These are phyloP conservation scores for Spatulosminthurus flaviceps DNA, from an alignment of 2,888 invertebrate species.

Conservation along the genomic window DNA sequence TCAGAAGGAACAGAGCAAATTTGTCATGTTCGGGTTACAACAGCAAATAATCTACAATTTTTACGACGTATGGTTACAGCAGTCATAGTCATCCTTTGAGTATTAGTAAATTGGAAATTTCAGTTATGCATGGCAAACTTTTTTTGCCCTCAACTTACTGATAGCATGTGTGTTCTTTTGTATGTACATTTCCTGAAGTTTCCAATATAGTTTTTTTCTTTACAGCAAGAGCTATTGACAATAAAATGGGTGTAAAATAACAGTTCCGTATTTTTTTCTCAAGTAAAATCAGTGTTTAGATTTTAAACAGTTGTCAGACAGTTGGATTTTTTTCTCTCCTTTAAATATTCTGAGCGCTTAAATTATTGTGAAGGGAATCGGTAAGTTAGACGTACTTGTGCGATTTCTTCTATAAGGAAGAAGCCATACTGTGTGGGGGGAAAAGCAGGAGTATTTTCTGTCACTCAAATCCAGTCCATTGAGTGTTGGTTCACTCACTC, in stretches of 20 bases:
- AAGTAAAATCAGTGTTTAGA: constrained; percentile 6
- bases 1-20: background rate
- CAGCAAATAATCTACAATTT: background rate
- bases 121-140: background rate
- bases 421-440: background rate
- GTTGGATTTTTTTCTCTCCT: background rate
- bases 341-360: background rate
- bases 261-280: background rate
- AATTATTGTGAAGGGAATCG: background rate
- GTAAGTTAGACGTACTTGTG: background rate
- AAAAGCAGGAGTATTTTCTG: background rate
- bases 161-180: too few species aligned
- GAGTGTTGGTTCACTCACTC: background rate
- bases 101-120: background rate
- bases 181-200: too few species aligned
- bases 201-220: background rate
- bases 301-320: constrained; percentile 18
- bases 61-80: background rate
- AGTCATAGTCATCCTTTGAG: background rate
- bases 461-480: background rate
- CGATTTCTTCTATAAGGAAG: too few species aligned
- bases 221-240: background rate
- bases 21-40: constrained; percentile 4
- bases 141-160: too few species aligned
- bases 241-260: background rate